Evolutionary conservation across 2,888 invertebrate species (phyloP).

Genomic region (Chrysopilus asiliformis): DNA sequence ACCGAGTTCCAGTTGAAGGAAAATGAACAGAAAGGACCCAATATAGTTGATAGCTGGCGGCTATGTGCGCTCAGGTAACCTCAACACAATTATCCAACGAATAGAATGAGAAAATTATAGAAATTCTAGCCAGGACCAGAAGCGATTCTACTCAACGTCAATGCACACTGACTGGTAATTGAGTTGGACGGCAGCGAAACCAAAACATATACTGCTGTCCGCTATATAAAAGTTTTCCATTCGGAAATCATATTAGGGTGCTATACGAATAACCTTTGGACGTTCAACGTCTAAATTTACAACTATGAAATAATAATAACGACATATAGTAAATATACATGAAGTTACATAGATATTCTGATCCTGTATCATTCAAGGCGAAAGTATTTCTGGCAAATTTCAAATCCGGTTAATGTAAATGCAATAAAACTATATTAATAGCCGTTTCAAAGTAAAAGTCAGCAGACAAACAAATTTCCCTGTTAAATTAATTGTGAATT

Average conservation of each 20-base stretch:
- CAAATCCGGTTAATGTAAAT: not conserved
- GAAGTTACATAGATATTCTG: not conserved
- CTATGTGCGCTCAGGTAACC: too few relatives aligned
- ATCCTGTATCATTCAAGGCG: not conserved
- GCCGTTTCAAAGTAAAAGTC: conserved; percentile 14
- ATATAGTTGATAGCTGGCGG: too few relatives aligned
- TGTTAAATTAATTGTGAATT: conserved; percentile 20
- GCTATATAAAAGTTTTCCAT: not conserved
- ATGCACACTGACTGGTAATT: not conserved
- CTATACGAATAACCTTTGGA: not conserved
- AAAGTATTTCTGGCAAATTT: not conserved
- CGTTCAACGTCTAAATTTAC: not conserved
- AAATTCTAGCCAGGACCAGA: not conserved
- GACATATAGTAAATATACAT: not conserved
- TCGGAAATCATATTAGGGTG: not conserved
- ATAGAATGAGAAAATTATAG: not conserved
- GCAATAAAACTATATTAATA: conserved; percentile 6
- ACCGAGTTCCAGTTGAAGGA: too few relatives aligned
- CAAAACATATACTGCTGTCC: not conserved
- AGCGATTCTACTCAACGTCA: not conserved
- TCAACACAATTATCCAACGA: not conserved
- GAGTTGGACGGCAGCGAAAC: not conserved
- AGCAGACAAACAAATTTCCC: conserved; percentile 19
- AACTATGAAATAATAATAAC: not conserved
- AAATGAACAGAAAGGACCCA: too few relatives aligned